Evolutionary conservation across 2,888 invertebrate genomes (phyloP).

Genomic region (Tryphoninae sp.): DNA sequence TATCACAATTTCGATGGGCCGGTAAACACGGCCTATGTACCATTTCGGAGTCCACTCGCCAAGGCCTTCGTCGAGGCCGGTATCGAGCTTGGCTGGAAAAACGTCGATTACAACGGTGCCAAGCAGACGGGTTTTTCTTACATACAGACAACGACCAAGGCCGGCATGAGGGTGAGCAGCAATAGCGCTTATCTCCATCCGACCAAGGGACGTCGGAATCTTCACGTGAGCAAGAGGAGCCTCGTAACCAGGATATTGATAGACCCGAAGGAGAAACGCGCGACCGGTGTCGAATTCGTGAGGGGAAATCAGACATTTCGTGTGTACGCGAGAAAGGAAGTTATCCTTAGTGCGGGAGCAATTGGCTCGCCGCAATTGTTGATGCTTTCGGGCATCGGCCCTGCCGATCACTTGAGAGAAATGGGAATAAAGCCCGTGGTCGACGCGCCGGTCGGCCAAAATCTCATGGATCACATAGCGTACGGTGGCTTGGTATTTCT

Average conservation of each 20-base stretch:
- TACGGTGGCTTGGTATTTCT: slow-evolving; percentile 83
- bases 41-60: slow-evolving; percentile 83
- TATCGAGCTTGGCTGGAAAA: slow-evolving; percentile 84
- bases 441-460: slow-evolving; percentile 85
- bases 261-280: slow-evolving; percentile 84
- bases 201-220: slow-evolving; percentile 84
- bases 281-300: slow-evolving; percentile 87
- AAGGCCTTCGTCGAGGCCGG: slow-evolving; percentile 86
- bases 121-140: slow-evolving; percentile 86
- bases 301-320: slow-evolving; percentile 81
- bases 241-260: slow-evolving; percentile 86
- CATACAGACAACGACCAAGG: slow-evolving; percentile 84
- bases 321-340: slow-evolving; percentile 88
- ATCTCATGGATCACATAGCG: slow-evolving; percentile 86
- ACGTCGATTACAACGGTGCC: slow-evolving; percentile 87
- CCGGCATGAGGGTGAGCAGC: slow-evolving; percentile 85
- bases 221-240: slow-evolving; percentile 85
- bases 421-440: slow-evolving; percentile 84
- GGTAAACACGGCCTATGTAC: slow-evolving; percentile 83
- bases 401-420: slow-evolving; percentile 82
- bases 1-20: slow-evolving; percentile 84
- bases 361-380: slow-evolving; percentile 95
- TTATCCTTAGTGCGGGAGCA: slow-evolving; percentile 93
- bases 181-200: slow-evolving; percentile 84
- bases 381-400: slow-evolving; percentile 90